These are phyloP conservation scores for Garra rufa DNA, from an alignment of 2,113 vertebrate species.

Conservation along the genomic window DNA sequence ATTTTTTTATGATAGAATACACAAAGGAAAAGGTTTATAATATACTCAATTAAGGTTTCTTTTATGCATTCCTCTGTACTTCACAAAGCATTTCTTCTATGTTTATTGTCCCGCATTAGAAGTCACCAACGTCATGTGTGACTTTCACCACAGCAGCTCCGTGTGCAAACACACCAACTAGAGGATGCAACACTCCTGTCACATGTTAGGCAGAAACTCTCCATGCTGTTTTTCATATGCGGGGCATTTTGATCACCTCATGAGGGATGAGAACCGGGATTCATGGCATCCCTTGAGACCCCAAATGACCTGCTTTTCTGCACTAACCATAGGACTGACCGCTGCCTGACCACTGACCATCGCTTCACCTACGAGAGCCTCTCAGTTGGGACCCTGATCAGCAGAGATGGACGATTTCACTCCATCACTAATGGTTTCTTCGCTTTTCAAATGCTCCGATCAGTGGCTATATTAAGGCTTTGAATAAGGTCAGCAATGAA, in stretches of 20 bases:
- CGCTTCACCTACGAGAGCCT: background rate
- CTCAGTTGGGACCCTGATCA: slow-evolving; percentile 13
- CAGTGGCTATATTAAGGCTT: slow-evolving; percentile 57
- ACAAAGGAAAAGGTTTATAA: too few relatives aligned
- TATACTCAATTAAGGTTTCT: background rate
- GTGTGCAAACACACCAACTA: slow-evolving; percentile 58
- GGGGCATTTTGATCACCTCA: background rate
- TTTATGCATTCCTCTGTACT: background rate
- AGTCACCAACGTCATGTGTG: slow-evolving; percentile 2
- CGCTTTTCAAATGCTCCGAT: slow-evolving; percentile 18
- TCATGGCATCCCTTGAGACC: slow-evolving; percentile 1
- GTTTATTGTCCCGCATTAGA: background rate
- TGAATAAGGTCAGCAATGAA: slow-evolving; percentile 57
- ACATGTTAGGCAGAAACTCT: slow-evolving; percentile 62
- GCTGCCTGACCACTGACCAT: background rate
- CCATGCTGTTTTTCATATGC: background rate
- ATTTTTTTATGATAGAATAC: too few relatives aligned
- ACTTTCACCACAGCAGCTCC: slow-evolving; percentile 63
- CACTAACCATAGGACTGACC: background rate
- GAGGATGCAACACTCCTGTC: slow-evolving; percentile 10
- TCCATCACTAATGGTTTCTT: slow-evolving; percentile 15
- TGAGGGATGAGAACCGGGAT: background rate
- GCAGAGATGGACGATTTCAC: background rate
- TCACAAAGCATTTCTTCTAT: background rate
- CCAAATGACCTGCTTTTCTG: slow-evolving; percentile 4